phyloP scores from a whole-genome alignment of 1,140 invertebrate species.

The Paralvinella palmiformis region DNA sequence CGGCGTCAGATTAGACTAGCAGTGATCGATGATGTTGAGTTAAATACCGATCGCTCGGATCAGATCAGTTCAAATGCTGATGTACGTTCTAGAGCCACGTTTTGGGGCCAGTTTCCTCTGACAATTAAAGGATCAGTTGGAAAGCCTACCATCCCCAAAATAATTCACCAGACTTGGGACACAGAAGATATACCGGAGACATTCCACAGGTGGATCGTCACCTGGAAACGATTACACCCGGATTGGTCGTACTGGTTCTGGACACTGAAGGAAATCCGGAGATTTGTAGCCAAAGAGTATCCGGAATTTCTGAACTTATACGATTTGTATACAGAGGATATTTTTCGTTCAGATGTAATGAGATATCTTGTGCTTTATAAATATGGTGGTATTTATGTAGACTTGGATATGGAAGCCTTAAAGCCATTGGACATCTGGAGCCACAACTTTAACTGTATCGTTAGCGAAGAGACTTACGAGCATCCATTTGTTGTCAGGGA shows the following conservation, averaged over 20 bases:
- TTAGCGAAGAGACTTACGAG: conserved; percentile 12
- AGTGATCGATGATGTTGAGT: no score
- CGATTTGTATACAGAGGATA: conserved; percentile 35
- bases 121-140: no score
- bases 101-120: no score
- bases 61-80: no score
- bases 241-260: conserved; percentile 45
- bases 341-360: conserved; percentile 29
- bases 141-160: conserved; percentile 42
- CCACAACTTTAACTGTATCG: conserved; percentile 5
- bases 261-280: conserved; percentile 39
- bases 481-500: conserved; percentile 12
- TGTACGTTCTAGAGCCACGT: no score
- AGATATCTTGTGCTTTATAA: conserved; percentile 18
- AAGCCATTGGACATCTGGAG: conserved; percentile 17
- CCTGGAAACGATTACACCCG: conserved; percentile 36
- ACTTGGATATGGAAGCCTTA: conserved; percentile 16
- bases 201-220: conserved; percentile 33
- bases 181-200: conserved; percentile 32
- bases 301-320: conserved; percentile 32
- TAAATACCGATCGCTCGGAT: no score
- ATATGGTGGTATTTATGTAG: conserved; percentile 17
- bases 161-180: conserved; percentile 47
- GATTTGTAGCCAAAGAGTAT: conserved; percentile 35
- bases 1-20: no score